Evolutionary conservation across 2,888 invertebrate species (phyloP), one percentile per base, ranked within the genome.

Genomic region (Drosophila anomalata): DNA sequence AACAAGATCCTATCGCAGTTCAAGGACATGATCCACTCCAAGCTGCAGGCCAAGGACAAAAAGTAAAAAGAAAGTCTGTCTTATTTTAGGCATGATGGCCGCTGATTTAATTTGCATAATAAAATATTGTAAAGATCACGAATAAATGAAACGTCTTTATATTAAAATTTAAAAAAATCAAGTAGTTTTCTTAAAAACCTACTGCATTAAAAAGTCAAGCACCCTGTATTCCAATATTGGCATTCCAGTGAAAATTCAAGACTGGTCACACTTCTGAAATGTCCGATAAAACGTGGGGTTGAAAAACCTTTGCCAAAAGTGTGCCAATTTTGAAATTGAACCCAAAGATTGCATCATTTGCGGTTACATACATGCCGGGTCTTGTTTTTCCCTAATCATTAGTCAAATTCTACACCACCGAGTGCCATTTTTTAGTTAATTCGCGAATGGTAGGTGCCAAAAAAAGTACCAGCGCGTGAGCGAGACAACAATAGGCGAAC

Each of bases 1-100:
- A 97, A 97, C 90, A 96, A 97, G 84, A 99, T 99, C 89, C 93
- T 99, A 57, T 95, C 97, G 55, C 99, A 99, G 93, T 98, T 99
- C 92, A 94, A 96, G 71, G 97, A 97, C 83, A 97, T 98, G 94
- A 94, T 97, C 33, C 93, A 93, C 82, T 94, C 95, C 33, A 96
- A 96, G 90, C 90, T 95, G 60, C 94, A 94, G 31, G 93, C 93
- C 36, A 90, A 90, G 47, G 90, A 90, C 55, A 90, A 90, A 54
- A 90, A 90, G 61, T 89, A 78, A 74, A 0, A n/a, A 22, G 22
- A 31, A 17, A 24, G 11, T 3, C 11, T 2, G 14, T 36, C 5
- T 33, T 33, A 33, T 33, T 33, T 9, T 29, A 29, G 3, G 29
- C 29, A 29, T 29, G 9, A 29, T 2, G 29, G 7, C 9, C 29